Base-by-base conservation (phyloP, 2,113 vertebrate genomes). In the Megalops atlanticus region DNA sequence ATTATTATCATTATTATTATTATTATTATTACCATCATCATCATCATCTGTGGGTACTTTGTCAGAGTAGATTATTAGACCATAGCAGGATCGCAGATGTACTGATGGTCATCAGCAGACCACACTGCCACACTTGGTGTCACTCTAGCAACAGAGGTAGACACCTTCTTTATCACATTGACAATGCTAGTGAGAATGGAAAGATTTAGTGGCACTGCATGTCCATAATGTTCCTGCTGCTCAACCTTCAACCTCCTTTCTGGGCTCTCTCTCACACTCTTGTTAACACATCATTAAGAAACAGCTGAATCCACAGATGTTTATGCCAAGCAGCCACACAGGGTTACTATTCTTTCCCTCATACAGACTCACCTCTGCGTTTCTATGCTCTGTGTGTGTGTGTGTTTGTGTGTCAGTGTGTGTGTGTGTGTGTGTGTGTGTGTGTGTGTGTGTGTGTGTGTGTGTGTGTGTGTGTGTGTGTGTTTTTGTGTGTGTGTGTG, bases 301-400 rank as follows among this genome's bases (percentile, higher is more conserved):
- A 76, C 75, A 76, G 43, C 75, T 76, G 41, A 49, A 52, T 64
- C 38, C 24, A 80, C 74, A 76, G 52, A 45, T 81, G 31, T 76
- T 81, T 18, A 74, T 33, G 10, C 21, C 24, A 43, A 24, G 36
- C 14, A 12, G 16, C 31, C 33, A 31, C 7, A 11, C 31, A 41
- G 12, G 38, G 38, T 78, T 78, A 43, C 7, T 15, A 43, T 78
- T 78, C 52, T n/a, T n/a, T 24, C 47, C 2, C 21, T 76, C 74
- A 76, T 15, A n/a, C 15, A 40, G 72, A 40, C 18, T 74, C 52
- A 58, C 39, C 52, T 18, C 39, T 41, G 16, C 24, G n/a, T n/a
- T n/a, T 43, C 33, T 73, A 35, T 74, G 73, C 43, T 38, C 52
- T 73, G 40, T 74, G 35, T 74, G 38, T 74, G 73, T 41, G 73